Evolutionary conservation across 2,113 vertebrate species (phyloP), one percentile per base, ranked within the genome.

Genomic region (Bambusicola thoracicus): DNA sequence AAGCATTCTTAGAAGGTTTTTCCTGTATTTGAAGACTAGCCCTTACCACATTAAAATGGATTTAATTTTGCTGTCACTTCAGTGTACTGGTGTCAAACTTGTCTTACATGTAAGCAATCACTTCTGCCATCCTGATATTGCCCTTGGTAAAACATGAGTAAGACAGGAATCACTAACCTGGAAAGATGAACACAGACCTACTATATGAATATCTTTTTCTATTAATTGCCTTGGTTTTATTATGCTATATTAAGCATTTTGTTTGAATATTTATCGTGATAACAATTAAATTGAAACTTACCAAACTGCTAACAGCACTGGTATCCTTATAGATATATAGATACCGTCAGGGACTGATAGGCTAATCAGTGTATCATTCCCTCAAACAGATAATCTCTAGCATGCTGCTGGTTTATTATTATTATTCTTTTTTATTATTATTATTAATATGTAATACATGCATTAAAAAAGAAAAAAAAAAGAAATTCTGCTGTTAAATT

Each of bases 21-120:
- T 88, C 40, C 67, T 53, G 3, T 43, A 70, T 85, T 81, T 94
- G 36, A 93, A 90, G 66, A 93, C 59, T 73, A 89, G 14, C 19
- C 58, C 13, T 87, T 58, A 72, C 4, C 53, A 43, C 17, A 81
- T 81, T 84, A 84, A 90, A 79, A 63, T 56, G 5, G 58, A 74
- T 83, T 96, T 90, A 93, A 94, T 90, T 85, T 94, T 92, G 92
- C 84, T 96, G 63, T 91, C 81, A 92, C 24, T 73, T 81, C 61
- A 88, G 34, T 75, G 43, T 19, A 90, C 48, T 46, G 41, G n/a
- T 63, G 68, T 94, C 68, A 94, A 95, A 96, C 9, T 87, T 16
- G 69, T 73, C 59, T 69, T 76, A 65, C 21, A 68, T 92, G 86
- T 94, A 61, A 92, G 92, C 44, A 96, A 96, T 91, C 20, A 65